phyloP scores from a whole-genome alignment of 2,888 invertebrate species.

The Seira musarum region DNA sequence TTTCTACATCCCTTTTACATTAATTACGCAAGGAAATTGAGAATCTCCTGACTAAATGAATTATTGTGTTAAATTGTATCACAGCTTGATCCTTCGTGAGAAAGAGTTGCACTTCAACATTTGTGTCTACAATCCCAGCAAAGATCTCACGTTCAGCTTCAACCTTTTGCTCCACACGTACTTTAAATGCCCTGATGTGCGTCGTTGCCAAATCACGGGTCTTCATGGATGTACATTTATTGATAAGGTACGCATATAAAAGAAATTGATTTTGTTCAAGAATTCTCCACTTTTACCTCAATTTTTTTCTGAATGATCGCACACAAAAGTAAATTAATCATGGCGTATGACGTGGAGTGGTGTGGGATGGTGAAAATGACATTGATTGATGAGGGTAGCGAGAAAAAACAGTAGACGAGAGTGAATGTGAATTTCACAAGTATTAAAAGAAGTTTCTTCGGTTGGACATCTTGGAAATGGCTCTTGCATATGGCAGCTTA shows the following conservation, averaged over 20 bases:
- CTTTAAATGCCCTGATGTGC: conserved; percentile 95
- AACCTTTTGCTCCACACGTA: conserved; percentile 95
- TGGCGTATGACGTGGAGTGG: conserved; percentile 51
- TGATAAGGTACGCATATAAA: conserved; percentile 80
- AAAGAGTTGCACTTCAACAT: conserved; percentile 95
- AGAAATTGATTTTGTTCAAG: conserved; percentile 44
- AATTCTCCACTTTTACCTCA: conserved; percentile 20
- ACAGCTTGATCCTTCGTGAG: conserved; percentile 90
- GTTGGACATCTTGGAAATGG: neutral
- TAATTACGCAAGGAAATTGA: conserved; percentile 13
- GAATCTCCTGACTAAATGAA: neutral
- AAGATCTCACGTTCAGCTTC: conserved; percentile 91
- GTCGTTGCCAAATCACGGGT: conserved; percentile 92
- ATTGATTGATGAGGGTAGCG: conserved; percentile 56
- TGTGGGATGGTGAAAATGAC: conserved; percentile 59
- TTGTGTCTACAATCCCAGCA: conserved; percentile 94
- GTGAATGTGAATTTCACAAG: conserved; percentile 16
- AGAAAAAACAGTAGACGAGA: conserved; percentile 27
- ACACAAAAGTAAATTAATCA: conserved; percentile 54
- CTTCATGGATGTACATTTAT: conserved; percentile 92
- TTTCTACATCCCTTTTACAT: no score
- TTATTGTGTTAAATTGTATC: conserved; percentile 71
- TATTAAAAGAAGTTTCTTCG: neutral
- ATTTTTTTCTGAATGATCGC: conserved; percentile 26
- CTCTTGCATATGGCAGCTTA: neutral